Percentiles rank a stretch among this genome's conserved stretches.
phyloP scores from a whole-genome alignment of 2,888 invertebrate species.

The Coelopa pilipes region DNA sequence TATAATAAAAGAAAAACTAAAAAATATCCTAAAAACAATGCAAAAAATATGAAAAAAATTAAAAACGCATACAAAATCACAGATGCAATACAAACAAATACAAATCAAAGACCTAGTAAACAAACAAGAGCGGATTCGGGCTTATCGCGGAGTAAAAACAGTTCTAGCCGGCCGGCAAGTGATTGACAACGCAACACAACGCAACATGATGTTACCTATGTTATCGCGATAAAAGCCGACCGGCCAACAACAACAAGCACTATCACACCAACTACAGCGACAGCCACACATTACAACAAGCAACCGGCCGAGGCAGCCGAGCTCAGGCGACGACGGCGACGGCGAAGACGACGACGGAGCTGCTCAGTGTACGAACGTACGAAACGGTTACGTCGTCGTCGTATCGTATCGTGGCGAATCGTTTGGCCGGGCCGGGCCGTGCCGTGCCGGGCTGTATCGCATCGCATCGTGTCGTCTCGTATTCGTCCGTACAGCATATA shows the following conservation, averaged over 20 bases:
- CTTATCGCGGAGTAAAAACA: conserved; percentile 5
- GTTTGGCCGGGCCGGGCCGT: neutral
- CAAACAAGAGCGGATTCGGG: neutral
- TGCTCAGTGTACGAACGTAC: conserved; percentile 46
- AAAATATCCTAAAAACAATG: neutral
- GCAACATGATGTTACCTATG: conserved; percentile 1
- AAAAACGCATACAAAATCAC: neutral
- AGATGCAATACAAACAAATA: too few relatives aligned
- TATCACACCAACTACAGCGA: too few relatives aligned
- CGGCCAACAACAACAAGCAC: neutral
- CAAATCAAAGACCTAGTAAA: neutral
- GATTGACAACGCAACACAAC: conserved; percentile 23
- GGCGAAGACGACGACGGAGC: conserved; percentile 51
- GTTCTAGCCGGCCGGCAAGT: conserved; percentile 21
- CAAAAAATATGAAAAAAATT: neutral
- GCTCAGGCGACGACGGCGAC: conserved; percentile 45
- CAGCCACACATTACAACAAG: neutral
- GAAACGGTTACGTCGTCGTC: conserved; percentile 40
- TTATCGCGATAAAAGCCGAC: too few relatives aligned
- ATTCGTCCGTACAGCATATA: conserved; percentile 52
- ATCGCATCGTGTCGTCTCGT: conserved; percentile 32
- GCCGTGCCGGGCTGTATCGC: too few relatives aligned
- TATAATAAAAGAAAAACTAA: neutral
- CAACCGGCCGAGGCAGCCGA: conserved; percentile 48
- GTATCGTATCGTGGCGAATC: conserved; percentile 6